These are phyloP conservation scores for Melanotaenia nigrans DNA, from an alignment of 2,797 vertebrate genomes.

Conservation along the genomic window DNA sequence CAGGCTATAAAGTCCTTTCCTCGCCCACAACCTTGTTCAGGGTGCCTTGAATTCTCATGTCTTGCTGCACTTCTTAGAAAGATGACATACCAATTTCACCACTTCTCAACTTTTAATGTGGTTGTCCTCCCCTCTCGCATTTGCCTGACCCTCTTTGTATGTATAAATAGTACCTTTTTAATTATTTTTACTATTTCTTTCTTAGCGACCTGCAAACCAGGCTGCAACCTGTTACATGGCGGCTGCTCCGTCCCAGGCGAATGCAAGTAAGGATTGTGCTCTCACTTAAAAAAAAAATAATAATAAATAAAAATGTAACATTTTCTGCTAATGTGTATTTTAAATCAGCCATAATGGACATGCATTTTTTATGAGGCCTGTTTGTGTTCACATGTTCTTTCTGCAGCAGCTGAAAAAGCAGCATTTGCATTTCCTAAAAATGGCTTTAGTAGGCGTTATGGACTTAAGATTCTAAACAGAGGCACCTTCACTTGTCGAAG, in stretches of 20 bases:
- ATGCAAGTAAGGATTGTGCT: constrained; percentile 88
- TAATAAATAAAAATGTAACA: neutral
- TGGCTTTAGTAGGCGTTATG: neutral
- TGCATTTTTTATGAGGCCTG: neutral
- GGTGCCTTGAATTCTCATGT: constrained; percentile 63
- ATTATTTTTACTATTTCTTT: constrained; percentile 1
- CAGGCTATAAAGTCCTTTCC: constrained; percentile 58
- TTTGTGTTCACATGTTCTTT: neutral
- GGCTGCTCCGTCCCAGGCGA: constrained; percentile 88
- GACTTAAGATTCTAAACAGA: constrained; percentile 10
- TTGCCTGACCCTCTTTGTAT: neutral
- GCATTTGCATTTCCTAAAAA: neutral
- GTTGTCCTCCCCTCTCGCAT: neutral
- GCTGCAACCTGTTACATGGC: constrained; percentile 92
- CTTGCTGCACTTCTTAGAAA: constrained; percentile 63
- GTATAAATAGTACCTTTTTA: neutral
- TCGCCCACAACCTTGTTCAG: constrained; percentile 2
- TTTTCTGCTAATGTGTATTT: neutral
- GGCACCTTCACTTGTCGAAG: constrained; percentile 47
- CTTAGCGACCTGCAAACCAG: constrained; percentile 94
- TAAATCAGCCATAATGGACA: neutral
- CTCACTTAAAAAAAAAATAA: neutral
- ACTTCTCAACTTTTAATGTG: neutral
- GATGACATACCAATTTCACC: constrained; percentile 38
- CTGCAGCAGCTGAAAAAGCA: neutral